A percentile compares a stretch with the other conserved stretches of the same genome.
These are phyloP conservation scores for Callocephalon fimbriatum DNA, from an alignment of 2,113 vertebrate genomes.

Conservation along the genomic window DNA sequence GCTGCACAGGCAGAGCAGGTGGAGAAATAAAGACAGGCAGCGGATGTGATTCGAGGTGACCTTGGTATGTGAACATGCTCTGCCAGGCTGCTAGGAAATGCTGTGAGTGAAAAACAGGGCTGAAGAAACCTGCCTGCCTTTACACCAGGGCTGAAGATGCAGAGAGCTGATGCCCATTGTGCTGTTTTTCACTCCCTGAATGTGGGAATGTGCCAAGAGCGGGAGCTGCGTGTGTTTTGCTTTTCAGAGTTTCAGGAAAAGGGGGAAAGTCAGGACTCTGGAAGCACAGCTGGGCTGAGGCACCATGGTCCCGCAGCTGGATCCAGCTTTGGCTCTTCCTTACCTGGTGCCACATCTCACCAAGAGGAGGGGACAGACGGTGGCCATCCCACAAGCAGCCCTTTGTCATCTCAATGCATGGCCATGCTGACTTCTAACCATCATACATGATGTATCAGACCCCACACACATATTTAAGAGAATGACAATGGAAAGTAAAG, in stretches of 20 bases:
- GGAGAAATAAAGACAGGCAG: background rate
- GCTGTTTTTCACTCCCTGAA: background rate
- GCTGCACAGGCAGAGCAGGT: background rate
- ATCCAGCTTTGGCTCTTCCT: background rate
- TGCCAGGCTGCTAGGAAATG: background rate
- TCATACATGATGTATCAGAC: fast-evolving
- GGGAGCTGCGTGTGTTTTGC: background rate
- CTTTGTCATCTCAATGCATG: background rate
- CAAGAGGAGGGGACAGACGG: fast-evolving
- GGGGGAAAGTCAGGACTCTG: fast-evolving
- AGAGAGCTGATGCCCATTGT: fast-evolving
- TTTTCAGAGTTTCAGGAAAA: background rate
- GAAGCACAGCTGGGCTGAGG: background rate
- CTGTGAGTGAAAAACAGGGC: fast-evolving
- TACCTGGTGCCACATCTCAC: too few species aligned
- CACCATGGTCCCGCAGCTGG: fast-evolving
- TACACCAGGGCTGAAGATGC: background rate
- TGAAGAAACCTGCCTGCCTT: background rate
- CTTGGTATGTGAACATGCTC: fast-evolving
- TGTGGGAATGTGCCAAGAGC: background rate
- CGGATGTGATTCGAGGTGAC: background rate
- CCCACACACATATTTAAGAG: background rate
- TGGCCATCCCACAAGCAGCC: background rate
- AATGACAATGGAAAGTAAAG: background rate
- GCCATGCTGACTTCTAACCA: background rate